Evolutionary conservation across 2,888 invertebrate genomes (phyloP), one percentile per base, ranked within the genome.

Genomic region (Phyllotreta cruciferae): DNA sequence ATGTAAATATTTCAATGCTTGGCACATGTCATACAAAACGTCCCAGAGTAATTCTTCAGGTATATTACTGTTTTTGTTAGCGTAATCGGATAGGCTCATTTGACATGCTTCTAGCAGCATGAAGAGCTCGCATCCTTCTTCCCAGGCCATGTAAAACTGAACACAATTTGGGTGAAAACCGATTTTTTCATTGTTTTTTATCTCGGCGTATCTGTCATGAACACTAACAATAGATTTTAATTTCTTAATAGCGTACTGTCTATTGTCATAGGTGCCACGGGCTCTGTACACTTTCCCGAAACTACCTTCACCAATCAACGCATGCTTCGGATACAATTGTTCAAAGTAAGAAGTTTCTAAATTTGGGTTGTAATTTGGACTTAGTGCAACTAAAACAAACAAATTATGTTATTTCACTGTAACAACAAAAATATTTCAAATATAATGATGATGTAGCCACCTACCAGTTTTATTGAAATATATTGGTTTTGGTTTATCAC

Each of bases 241-340:
- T 71, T 87, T 84, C 78, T 92, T 92, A 0, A 92, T 84, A 0
- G 92, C 92, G 81, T 91, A 92, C 49, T 83, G 78, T 44, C 83
- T 80, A 0, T 86, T 85, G 80, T 91, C 90, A 70, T 89, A 87
- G 66, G 83, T 85, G 66, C 85, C 87, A 60, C 82, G 82, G 0
- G 87, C 91, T 75, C 87, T 86, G 74, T 86, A 90, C 0, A 91
- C 91, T 79, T 88, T 87, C 6, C 91, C 91, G 82, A 91, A 92
- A 2, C 90, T 90, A 1, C 92, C 92, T 75, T 87, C 87, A 1
- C 92, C 92, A 41, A 92, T 83, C 71, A 85, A 85, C 4, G 81
- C 79, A 10, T 86, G 79, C 34, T 85, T 81, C n/a, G 83, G 82
- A 76, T 89, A 92, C 70, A 87, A 86, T 77, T 90, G 89, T 55